Conservation (phyloP, 2,888 invertebrate species). For the Adelphocoris suturalis region DNA sequence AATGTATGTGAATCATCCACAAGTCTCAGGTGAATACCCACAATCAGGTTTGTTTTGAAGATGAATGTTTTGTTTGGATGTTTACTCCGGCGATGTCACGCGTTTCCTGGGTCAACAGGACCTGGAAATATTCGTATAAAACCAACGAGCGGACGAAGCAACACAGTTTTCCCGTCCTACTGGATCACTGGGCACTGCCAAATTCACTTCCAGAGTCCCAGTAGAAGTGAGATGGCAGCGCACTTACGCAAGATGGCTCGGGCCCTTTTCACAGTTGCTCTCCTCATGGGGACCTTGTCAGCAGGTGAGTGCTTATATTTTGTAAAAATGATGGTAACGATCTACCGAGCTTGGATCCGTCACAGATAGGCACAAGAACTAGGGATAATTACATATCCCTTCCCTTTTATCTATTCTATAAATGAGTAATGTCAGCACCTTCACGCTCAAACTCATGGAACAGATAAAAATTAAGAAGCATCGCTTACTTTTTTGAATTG, state of each 20-base stretch:
- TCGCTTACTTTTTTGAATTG: too few relatives aligned
- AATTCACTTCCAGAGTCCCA: neutral
- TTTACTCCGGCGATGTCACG: neutral
- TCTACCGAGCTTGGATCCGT: too few relatives aligned
- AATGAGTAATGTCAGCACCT: too few relatives aligned
- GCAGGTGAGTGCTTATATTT: neutral
- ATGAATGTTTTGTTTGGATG: conserved; percentile 14
- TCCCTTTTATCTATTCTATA: too few relatives aligned
- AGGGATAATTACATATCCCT: too few relatives aligned
- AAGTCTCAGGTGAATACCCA: neutral
- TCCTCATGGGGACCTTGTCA: neutral
- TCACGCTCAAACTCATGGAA: too few relatives aligned
- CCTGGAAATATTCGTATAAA: neutral
- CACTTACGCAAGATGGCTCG: neutral
- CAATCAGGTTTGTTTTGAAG: neutral
- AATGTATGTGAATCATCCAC: neutral
- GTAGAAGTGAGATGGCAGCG: neutral
- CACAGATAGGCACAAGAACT: too few relatives aligned
- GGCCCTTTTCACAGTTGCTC: neutral
- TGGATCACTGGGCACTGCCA: neutral
- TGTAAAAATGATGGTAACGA: too few relatives aligned
- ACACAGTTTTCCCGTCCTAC: neutral
- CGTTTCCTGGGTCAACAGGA: neutral
- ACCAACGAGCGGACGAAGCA: neutral
- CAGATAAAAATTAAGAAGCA: too few relatives aligned